Base-by-base conservation (phyloP, 2,797 vertebrate species). In the Mormyrus hasselquistii region DNA sequence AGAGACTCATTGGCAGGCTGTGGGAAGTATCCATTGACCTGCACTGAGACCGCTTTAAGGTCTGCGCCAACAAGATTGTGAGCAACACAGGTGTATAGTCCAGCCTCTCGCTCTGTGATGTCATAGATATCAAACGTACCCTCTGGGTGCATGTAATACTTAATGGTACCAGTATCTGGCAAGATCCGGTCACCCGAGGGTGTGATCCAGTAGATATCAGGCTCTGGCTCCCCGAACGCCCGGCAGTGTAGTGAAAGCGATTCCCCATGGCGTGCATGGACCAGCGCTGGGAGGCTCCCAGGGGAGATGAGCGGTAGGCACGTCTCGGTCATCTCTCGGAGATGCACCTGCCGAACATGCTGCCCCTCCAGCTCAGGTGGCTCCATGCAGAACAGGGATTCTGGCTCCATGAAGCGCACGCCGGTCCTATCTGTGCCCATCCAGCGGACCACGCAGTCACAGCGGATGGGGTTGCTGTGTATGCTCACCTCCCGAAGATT, bases 301-400 rank as follows among this genome's bases (percentile, higher is more conserved):
- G 98, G 97, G 62, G 98, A 98, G 92, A 99, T 99, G 87, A 99
- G 95, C 7, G 99, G 99, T 90, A 99, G 97, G 91, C 99, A 99
- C 83, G 98, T 98, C 94, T 99, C 99, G 96, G 97, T 99, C 98
- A 99, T 99, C 95, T 99, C 99, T 92, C 98, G 95, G 92, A 99
- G 99, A 92, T 99, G 99, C 91, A 99, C 96, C 93, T 99, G 97
- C 73, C 98, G 96, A 86, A 99, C 98, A 22, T 98, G 98, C 93
- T 98, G 98, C 53, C 99, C 99, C 93, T 99, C 97, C 25, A 97
- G 97, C 94, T 99, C 99, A 0, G 98, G 98, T 47, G 99, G 99
- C 91, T 99, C 98, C 90, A 98, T 96, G 4, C 99, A 99, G 92
- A 97, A 98, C 55, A 99, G 93, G 0, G 98, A 99, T 91, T 99